Base-by-base conservation (phyloP, 1,140 invertebrate genomes). In the Drosophila cardini region DNA sequence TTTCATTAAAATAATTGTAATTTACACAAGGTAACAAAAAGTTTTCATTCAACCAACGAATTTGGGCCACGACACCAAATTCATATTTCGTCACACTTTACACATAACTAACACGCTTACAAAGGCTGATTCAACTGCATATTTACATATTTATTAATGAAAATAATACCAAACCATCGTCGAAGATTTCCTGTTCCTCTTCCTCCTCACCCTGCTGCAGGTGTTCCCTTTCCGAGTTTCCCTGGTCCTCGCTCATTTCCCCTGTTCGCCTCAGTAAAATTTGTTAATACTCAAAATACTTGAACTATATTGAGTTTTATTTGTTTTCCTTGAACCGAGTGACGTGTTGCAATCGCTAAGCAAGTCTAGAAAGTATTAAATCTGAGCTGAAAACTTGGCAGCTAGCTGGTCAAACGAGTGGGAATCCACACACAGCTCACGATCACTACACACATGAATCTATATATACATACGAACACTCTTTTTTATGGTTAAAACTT, bases 301-400 rank as follows among this genome's bases (percentile, higher is more conserved):
- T 56, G 13, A n/a, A 52, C 36, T 56, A 45, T 56, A 45, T 46
- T 46, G 21, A 40, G 9, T 57, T 45, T 53, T 56, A n/a, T 53
- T 60, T 26, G 0, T 4, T 78, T 82, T 75, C 38, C 67, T 40
- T 76, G 76, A 69, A 64, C 48, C 46, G 71, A 80, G 80, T 84
- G 80, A 89, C 84, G 84, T 90, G 84, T 89, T 78, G 71, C 85
- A 78, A 48, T 80, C 80, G 77, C 73, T 89, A 50, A 56, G 77
- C 72, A 57, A 74, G 84, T 85, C 85, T 89, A 89, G 85, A 89
- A 89, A 89, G 84, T 89, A 90, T 80, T 89, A 53, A 84, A 77
- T 87, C 72, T 83, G 67, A 81, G 60, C 68, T 63, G 36, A 55
- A 58, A 53, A 30, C 53, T 26, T 53, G 63, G 38, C 64, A 69